A percentile compares a stretch with the other conserved stretches of the same genome.
These are phyloP conservation scores for Cheirogaleus major DNA, from an alignment of 2,797 vertebrate genomes.

Conservation along the genomic window DNA sequence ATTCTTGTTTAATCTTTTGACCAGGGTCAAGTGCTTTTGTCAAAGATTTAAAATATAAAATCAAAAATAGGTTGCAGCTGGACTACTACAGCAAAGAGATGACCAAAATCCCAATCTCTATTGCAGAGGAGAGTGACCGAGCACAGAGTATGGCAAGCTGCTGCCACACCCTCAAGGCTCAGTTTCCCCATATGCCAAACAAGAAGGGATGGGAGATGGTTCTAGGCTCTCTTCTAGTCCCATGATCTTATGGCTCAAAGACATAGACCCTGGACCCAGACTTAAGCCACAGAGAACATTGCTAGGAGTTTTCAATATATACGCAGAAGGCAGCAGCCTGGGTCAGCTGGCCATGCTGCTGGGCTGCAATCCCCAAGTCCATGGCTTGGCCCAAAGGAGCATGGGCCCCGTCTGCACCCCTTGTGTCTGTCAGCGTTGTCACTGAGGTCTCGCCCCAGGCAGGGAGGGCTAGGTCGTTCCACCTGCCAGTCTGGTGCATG, in stretches of 20 bases:
- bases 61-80: background rate
- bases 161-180: background rate
- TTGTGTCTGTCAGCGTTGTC: rapidly evolving
- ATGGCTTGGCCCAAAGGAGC: background rate
- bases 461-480: background rate
- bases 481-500: background rate
- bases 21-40: background rate
- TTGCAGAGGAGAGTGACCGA: background rate
- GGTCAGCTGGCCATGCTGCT: background rate
- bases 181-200: background rate
- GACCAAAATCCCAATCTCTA: background rate
- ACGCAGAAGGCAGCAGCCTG: background rate
- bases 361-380: background rate
- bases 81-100: background rate
- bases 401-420: no score
- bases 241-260: background rate
- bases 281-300: no score
- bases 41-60: background rate
- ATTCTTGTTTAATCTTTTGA: background rate
- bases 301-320: background rate
- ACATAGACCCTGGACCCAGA: background rate
- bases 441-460: background rate
- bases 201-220: background rate
- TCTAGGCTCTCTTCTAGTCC: background rate
- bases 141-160: background rate